Base-by-base conservation (phyloP, 2,113 vertebrate genomes). In the Chionodraco myersi region DNA sequence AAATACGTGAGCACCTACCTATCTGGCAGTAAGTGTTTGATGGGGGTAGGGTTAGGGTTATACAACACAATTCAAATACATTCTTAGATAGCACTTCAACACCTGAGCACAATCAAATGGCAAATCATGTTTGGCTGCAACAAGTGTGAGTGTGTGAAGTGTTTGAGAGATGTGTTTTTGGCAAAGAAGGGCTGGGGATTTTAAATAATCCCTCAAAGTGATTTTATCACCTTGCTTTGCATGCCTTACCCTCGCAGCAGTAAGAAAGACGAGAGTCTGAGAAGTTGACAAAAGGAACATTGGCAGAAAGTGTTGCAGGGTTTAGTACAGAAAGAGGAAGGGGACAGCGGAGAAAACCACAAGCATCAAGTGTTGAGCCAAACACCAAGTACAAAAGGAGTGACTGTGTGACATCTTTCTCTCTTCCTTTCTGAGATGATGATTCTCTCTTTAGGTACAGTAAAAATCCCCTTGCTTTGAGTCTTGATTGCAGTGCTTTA, bases 311-410 rank as follows among this genome's bases (percentile, higher is more conserved):
- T 83, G 79, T 68, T 45, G 62, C 70, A 6, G 62, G 5, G 45
- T 48, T 62, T 21, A 53, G 11, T 60, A 75, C 21, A 79, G 60
- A 87, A 91, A 85, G 80, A 87, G 84, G 86, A 87, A 90, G 84
- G 44, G 9, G 56, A 23, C 48, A 45, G 5, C 3, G 2, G 72
- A 75, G 48, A 6, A 18, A 10, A 83, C 83, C 80, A 6, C 87
- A 84, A 63, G 59, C 69, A 75, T 75, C 23, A 53, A 23, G 71
- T 18, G 18, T 58, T 10, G 59, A 41, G 1, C 36, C 7, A 6
- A 41, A 84, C 21, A 71, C 34, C 3, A 3, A 57, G 44, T 2
- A 53, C 48, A 75, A 58, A 77, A 83, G 49, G 68, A 59, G 44
- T 75, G 47, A 59, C 34, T 75, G 51, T 72, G 51, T 45, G 72